A percentile compares a stretch with the other conserved stretches of the same genome.
Conservation (phyloP, 2,113 vertebrate genomes). For the Alces alces region DNA sequence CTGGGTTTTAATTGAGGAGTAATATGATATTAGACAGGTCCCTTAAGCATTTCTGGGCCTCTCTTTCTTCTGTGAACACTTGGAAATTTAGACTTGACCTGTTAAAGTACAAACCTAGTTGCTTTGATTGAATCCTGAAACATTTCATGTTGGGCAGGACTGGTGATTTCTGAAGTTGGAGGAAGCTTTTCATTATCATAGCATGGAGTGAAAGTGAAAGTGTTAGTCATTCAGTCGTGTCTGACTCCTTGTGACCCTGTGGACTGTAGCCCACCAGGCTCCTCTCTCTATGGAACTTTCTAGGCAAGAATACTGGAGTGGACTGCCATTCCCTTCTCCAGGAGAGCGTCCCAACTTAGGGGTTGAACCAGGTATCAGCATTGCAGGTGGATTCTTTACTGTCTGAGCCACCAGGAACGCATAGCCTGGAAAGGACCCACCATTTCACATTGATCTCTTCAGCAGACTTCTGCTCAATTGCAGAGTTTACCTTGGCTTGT, state of each 20-base stretch:
- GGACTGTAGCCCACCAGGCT: too few species aligned
- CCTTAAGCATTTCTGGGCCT: background rate
- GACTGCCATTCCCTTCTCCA: too few species aligned
- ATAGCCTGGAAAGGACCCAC: background rate
- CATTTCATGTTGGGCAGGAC: background rate
- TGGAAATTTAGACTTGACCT: background rate
- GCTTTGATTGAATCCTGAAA: constrained; percentile 26
- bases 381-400: background rate
- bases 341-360: too few species aligned
- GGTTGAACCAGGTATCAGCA: too few species aligned
- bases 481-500: background rate
- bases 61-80: background rate
- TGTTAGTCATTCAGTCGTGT: background rate
- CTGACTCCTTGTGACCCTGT: too few species aligned
- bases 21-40: background rate
- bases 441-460: background rate
- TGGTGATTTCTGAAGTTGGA: background rate
- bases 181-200: background rate
- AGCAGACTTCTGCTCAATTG: background rate
- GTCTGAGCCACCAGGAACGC: background rate
- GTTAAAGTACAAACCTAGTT: background rate
- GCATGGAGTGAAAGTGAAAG: background rate
- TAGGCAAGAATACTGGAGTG: too few species aligned
- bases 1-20: background rate
- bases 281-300: too few species aligned